Evolutionary conservation across 2,113 vertebrate species (phyloP).

Genomic region (Toxotes jaculatrix): DNA sequence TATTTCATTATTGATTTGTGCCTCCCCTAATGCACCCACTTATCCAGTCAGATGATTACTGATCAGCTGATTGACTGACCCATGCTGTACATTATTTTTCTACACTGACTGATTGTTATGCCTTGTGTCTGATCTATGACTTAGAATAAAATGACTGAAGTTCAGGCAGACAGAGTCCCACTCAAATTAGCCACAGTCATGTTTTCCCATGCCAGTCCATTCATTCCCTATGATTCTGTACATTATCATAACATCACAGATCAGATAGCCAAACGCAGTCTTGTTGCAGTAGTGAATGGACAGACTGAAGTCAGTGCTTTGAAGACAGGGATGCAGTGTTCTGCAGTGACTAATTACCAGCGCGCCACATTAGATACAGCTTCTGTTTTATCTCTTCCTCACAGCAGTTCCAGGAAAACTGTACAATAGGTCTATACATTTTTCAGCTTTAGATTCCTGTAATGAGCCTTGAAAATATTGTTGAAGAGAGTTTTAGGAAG

Average conservation of each 20-base stretch:
- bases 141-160: neutral
- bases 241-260: neutral
- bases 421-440: neutral
- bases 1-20: constrained; percentile 1
- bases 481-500: neutral
- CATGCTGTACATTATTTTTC: neutral
- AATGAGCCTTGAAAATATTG: neutral
- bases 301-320: neutral
- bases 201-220: neutral
- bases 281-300: neutral
- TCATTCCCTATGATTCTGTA: neutral
- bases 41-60: neutral
- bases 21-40: neutral
- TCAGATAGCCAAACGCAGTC: neutral
- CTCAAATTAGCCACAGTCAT: neutral
- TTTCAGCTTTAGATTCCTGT: constrained; percentile 9
- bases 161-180: constrained; percentile 14
- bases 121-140: neutral
- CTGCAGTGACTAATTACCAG: constrained; percentile 35
- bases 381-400: constrained; percentile 51
- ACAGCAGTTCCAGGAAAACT: constrained; percentile 32
- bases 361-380: neutral
- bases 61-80: no score
- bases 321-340: neutral
- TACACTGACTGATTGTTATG: no score